A percentile compares a stretch with the other conserved stretches of the same genome.
These are phyloP conservation scores for Piaya cayana DNA, from an alignment of 2,113 vertebrate species.

Conservation along the genomic window DNA sequence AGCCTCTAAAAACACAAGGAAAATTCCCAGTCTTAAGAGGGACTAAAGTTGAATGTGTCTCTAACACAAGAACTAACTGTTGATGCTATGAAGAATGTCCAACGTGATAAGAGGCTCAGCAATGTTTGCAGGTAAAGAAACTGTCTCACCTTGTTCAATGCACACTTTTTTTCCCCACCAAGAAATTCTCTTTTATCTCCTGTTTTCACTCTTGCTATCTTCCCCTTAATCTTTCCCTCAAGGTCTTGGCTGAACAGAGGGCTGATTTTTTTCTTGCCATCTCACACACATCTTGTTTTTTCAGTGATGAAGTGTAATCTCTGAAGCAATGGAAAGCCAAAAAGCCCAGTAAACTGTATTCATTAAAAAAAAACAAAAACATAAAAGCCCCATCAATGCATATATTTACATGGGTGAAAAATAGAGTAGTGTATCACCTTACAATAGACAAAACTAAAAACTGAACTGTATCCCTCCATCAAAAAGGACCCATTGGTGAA, in stretches of 20 bases:
- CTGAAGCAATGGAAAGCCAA: not conserved
- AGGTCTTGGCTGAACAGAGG: not conserved
- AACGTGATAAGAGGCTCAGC: not conserved
- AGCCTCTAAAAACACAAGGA: not conserved
- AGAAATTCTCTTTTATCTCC: not conserved
- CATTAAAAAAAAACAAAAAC: not conserved
- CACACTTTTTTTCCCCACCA: not conserved
- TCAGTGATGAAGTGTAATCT: not conserved
- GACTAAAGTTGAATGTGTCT: not conserved
- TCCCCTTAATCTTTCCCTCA: not conserved
- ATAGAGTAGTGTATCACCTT: not conserved
- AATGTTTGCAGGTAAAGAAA: not conserved
- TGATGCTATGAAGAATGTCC: not conserved
- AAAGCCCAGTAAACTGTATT: not conserved
- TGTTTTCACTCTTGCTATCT: not conserved
- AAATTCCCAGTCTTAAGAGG: not conserved
- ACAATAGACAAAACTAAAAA: not conserved
- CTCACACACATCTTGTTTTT: not conserved
- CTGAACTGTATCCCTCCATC: not conserved
- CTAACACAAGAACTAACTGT: not conserved
- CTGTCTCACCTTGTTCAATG: not conserved
- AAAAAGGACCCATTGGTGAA: not conserved
- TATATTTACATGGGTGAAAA: not conserved
- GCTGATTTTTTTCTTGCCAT: too few relatives aligned
- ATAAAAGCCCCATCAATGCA: not conserved